Conservation (phyloP, 2,797 vertebrate species). For the Sebastes cheni region DNA sequence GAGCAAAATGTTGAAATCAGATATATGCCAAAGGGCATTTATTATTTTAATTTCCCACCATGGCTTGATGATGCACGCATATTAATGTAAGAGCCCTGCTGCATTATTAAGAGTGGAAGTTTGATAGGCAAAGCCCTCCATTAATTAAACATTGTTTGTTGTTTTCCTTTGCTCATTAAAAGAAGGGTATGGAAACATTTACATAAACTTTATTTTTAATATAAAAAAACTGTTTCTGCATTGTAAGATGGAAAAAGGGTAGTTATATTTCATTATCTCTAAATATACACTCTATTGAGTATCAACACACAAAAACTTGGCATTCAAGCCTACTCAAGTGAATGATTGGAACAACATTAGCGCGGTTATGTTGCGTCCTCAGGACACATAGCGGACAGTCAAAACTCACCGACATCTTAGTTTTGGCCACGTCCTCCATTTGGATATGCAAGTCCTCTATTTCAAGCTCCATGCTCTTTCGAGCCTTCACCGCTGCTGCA, state of each 20-base stretch:
- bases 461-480: conserved; percentile 96
- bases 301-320: neutral
- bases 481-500: conserved; percentile 90
- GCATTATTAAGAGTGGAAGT: conserved; percentile 38
- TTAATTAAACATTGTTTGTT: conserved; percentile 67
- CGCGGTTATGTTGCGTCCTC: neutral
- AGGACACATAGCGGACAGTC: neutral
- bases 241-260: neutral
- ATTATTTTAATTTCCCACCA: conserved; percentile 66
- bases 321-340: neutral
- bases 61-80: conserved; percentile 57
- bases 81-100: conserved; percentile 44
- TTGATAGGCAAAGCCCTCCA: conserved; percentile 29
- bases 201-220: neutral
- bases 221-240: neutral
- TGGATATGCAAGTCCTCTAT: conserved; percentile 97
- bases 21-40: conserved; percentile 74
- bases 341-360: neutral
- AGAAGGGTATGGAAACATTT: conserved; percentile 14
- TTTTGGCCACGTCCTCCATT: conserved; percentile 93
- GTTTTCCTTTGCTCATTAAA: conserved; percentile 38
- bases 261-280: neutral
- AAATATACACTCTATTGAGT: neutral
- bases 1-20: conserved; percentile 83
- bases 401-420: conserved; percentile 90